These are phyloP conservation scores for Danio kyathit DNA, from an alignment of 2,797 vertebrate genomes.

Conservation along the genomic window DNA sequence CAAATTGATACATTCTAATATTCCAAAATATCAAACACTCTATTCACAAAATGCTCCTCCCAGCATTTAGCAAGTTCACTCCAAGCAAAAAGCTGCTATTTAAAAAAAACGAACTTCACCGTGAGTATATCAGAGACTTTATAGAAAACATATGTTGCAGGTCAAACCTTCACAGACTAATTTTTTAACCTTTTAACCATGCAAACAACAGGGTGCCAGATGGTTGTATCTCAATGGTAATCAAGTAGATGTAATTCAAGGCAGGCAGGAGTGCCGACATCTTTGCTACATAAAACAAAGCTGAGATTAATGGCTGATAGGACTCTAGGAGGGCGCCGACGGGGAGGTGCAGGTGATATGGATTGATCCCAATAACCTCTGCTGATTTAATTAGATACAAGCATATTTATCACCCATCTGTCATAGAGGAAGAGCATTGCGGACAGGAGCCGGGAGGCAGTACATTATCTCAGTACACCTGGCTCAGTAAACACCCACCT, in stretches of 20 bases:
- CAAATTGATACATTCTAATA: no score
- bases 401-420: constrained; percentile 50
- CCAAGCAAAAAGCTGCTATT: not conserved
- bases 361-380: constrained; percentile 49
- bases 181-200: constrained; percentile 23
- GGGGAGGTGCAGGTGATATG: constrained; percentile 37
- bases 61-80: not conserved
- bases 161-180: not conserved
- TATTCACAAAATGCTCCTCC: no score
- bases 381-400: constrained; percentile 56
- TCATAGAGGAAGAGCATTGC: constrained; percentile 20
- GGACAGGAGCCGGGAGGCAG: constrained; percentile 30
- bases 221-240: constrained; percentile 18
- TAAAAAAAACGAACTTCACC: not conserved
- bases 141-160: constrained; percentile 13
- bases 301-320: constrained; percentile 34
- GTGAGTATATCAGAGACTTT: not conserved
- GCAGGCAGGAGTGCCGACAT: constrained; percentile 22
- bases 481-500: constrained; percentile 17
- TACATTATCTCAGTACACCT: constrained; percentile 24
- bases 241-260: constrained; percentile 37
- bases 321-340: not conserved
- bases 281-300: constrained; percentile 45
- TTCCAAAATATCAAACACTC: no score
- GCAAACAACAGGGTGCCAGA: constrained; percentile 19